These are phyloP conservation scores for Drosophila hydei DNA, from an alignment of 1,140 invertebrate species.

Conservation along the genomic window DNA sequence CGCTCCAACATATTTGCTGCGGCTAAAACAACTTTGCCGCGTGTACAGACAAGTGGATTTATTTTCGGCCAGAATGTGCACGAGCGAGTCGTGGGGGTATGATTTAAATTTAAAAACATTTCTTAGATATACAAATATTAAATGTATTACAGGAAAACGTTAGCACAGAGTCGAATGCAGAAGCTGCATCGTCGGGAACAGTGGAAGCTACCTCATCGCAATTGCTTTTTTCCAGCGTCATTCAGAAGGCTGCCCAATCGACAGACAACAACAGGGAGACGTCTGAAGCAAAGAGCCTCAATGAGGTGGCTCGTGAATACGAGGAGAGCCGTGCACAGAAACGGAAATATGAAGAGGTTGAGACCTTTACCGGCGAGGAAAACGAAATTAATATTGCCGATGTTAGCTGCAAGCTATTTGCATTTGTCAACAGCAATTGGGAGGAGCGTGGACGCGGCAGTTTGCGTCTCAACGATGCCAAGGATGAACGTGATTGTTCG, in stretches of 20 bases:
- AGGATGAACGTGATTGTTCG: slow-evolving; percentile 85
- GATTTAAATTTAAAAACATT: slow-evolving; percentile 23
- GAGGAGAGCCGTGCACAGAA: slow-evolving; percentile 93
- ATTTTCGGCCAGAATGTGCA: slow-evolving; percentile 97
- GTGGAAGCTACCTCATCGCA: slow-evolving; percentile 54
- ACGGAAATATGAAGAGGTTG: slow-evolving; percentile 93
- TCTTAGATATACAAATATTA: background rate
- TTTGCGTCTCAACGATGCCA: slow-evolving; percentile 93
- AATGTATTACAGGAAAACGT: slow-evolving; percentile 54
- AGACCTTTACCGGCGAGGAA: slow-evolving; percentile 96
- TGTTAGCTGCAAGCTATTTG: slow-evolving; percentile 91
- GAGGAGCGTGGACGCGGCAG: slow-evolving; percentile 95
- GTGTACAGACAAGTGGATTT: slow-evolving; percentile 86
- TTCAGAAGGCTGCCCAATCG: slow-evolving; percentile 84
- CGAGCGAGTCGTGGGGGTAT: slow-evolving; percentile 89
- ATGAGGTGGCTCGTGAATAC: slow-evolving; percentile 94
- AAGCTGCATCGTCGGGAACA: slow-evolving; percentile 44
- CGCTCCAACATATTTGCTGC: slow-evolving; percentile 73
- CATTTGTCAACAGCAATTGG: slow-evolving; percentile 94
- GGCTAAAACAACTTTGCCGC: slow-evolving; percentile 74
- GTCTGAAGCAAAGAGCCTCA: slow-evolving; percentile 86
- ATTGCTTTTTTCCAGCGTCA: slow-evolving; percentile 73
- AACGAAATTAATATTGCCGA: slow-evolving; percentile 95
- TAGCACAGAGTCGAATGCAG: slow-evolving; percentile 37
- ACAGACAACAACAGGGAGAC: slow-evolving; percentile 84